phyloP scores from a whole-genome alignment of 2,888 invertebrate genomes.

The Limnephilus auricula region DNA sequence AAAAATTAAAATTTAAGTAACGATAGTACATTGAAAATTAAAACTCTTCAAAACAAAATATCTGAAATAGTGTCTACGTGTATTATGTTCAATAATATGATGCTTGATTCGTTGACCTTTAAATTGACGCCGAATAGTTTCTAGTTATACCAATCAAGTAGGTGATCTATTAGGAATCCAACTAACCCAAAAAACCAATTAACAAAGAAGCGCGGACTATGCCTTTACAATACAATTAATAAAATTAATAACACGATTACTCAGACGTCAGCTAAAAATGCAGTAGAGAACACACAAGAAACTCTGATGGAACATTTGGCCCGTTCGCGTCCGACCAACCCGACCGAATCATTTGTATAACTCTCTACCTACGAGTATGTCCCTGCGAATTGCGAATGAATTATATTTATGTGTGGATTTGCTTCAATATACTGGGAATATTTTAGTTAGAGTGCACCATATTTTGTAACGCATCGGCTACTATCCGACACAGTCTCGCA shows the following conservation, averaged over 20 bases:
- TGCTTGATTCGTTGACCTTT: neutral
- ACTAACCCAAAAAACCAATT: neutral
- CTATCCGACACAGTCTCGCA: constrained; percentile 3
- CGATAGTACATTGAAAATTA: no score
- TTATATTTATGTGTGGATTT: constrained; percentile 18
- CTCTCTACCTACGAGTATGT: neutral
- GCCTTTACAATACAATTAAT: constrained; percentile 17
- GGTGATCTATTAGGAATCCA: neutral
- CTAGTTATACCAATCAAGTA: neutral
- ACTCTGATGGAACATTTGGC: constrained; percentile 45
- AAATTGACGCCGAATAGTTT: neutral
- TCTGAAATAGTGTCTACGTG: neutral
- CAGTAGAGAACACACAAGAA: neutral
- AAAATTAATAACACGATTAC: constrained; percentile 37
- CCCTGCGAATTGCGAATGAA: neutral
- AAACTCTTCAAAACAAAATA: no score
- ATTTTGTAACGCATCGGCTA: constrained; percentile 15
- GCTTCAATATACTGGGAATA: constrained; percentile 5
- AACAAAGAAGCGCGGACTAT: neutral
- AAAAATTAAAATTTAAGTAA: no score
- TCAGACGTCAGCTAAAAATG: constrained; percentile 49
- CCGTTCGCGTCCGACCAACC: constrained; percentile 40
- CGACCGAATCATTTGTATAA: neutral
- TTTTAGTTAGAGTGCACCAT: neutral
- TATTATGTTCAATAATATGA: neutral